phyloP scores from a whole-genome alignment of 2,888 invertebrate genomes.

The Elaeidobius kamerunicus region DNA sequence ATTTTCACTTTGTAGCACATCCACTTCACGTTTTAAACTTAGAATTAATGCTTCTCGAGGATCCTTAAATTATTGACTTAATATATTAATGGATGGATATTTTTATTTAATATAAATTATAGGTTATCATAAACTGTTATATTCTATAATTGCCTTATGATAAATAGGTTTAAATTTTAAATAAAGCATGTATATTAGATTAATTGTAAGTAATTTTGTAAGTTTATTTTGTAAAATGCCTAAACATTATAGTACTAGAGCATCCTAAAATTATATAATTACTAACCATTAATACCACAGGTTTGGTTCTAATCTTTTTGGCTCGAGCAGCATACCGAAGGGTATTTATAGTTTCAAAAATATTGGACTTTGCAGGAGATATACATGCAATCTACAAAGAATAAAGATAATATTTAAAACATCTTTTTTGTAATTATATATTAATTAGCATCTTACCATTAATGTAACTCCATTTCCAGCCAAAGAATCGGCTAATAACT shows the following conservation, averaged over 20 bases:
- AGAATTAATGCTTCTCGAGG: slow-evolving; percentile 88
- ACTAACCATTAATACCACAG: slow-evolving; percentile 86
- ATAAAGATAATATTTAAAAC: too few species aligned
- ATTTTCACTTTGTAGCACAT: slow-evolving; percentile 82
- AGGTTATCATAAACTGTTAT: too few species aligned
- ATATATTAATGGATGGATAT: neutral
- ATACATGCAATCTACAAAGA: slow-evolving; percentile 84
- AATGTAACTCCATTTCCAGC: slow-evolving; percentile 92
- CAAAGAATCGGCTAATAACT: slow-evolving; percentile 87
- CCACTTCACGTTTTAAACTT: slow-evolving; percentile 83
- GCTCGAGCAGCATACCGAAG: slow-evolving; percentile 89
- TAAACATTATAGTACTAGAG: too few species aligned
- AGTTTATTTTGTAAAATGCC: too few species aligned
- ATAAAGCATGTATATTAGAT: too few species aligned
- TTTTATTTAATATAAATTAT: neutral
- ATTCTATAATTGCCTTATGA: too few species aligned
- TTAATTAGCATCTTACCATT: slow-evolving; percentile 81
- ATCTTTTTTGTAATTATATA: too few species aligned
- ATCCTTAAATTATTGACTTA: slow-evolving; percentile 68
- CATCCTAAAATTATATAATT: too few species aligned
- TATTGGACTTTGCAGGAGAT: slow-evolving; percentile 83
- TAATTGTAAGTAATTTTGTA: too few species aligned
- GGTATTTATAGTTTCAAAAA: slow-evolving; percentile 86
- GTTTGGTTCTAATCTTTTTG: slow-evolving; percentile 89
- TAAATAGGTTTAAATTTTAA: too few species aligned